Conservation (phyloP, 1,140 invertebrate genomes). For the Zophobas morio region DNA sequence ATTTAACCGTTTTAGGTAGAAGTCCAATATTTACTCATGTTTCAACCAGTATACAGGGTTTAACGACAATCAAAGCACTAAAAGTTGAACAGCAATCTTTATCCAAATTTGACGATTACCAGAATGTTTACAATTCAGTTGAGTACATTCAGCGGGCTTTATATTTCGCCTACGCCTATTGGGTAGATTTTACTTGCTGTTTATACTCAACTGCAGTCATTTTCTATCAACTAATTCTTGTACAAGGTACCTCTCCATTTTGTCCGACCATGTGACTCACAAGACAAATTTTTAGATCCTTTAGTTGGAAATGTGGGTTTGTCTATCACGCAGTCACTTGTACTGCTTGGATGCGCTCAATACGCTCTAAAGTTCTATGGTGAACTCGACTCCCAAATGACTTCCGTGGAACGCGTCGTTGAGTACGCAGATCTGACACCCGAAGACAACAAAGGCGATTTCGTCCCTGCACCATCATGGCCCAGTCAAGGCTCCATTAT, state of each 20-base stretch:
- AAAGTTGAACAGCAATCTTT: slow-evolving; percentile 76
- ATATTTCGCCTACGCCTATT: slow-evolving; percentile 73
- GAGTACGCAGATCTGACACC: slow-evolving; percentile 80
- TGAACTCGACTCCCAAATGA: slow-evolving; percentile 87
- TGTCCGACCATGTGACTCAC: too few species aligned
- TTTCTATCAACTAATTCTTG: slow-evolving; percentile 70
- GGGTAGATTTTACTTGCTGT: slow-evolving; percentile 79
- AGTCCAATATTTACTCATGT: slow-evolving; percentile 90
- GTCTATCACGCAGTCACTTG: slow-evolving; percentile 84
- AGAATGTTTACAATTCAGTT: slow-evolving; percentile 74
- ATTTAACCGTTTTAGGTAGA: slow-evolving; percentile 70
- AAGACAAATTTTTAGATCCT: slow-evolving; percentile 62
- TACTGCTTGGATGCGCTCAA: slow-evolving; percentile 85
- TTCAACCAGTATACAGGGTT: slow-evolving; percentile 82
- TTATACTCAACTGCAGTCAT: slow-evolving; percentile 74
- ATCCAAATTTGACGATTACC: slow-evolving; percentile 76
- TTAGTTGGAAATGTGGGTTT: slow-evolving; percentile 82
- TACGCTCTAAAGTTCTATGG: slow-evolving; percentile 87
- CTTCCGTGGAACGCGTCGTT: slow-evolving; percentile 82
- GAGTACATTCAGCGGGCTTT: slow-evolving; percentile 78
- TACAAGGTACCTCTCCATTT: slow-evolving; percentile 65
- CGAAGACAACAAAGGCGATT: slow-evolving; percentile 70
- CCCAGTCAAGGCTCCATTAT: slow-evolving; percentile 55
- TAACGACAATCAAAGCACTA: slow-evolving; percentile 86
- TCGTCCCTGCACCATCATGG: slow-evolving; percentile 64